These are phyloP conservation scores for Gonatopus flavifemur DNA, from an alignment of 1,140 invertebrate species.

Conservation along the genomic window DNA sequence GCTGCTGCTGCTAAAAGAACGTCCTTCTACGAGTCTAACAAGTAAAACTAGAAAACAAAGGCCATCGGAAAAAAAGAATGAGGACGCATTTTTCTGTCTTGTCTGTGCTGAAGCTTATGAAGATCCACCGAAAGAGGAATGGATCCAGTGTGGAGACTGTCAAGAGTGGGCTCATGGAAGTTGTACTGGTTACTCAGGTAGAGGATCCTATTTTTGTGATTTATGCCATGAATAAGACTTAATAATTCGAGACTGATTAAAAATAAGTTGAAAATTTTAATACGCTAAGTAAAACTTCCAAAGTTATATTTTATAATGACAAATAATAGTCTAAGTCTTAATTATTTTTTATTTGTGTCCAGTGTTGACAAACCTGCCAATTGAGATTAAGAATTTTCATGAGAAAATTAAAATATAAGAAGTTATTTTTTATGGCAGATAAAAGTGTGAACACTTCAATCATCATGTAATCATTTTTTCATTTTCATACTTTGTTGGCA, in stretches of 20 bases:
- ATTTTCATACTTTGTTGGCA: no score
- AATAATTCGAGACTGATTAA: slow-evolving; percentile 3
- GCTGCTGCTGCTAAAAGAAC: slow-evolving; percentile 1
- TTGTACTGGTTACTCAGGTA: slow-evolving; percentile 8
- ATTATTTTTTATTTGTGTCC: no score
- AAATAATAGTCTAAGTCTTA: no score
- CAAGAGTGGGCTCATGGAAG: slow-evolving; percentile 11
- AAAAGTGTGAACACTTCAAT: no score
- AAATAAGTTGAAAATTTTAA: no score
- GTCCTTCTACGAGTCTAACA: neutral
- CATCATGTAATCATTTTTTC: no score
- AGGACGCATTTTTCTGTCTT: slow-evolving; percentile 1
- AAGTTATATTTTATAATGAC: no score
- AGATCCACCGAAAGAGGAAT: slow-evolving; percentile 7
- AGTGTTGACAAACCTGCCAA: no score
- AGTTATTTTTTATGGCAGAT: no score
- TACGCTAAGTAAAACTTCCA: no score
- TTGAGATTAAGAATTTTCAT: no score
- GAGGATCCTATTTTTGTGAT: slow-evolving; percentile 4
- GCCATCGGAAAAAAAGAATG: slow-evolving; percentile 4
- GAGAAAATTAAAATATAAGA: no score
- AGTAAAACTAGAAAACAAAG: slow-evolving; percentile 3
- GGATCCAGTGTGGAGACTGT: slow-evolving; percentile 15
- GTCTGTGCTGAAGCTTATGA: slow-evolving; percentile 7
- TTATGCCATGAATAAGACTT: slow-evolving; percentile 6